Percentiles rank a stretch among this genome's conserved stretches.
Conservation (phyloP, 2,888 invertebrate species). For the Cephus runcator region DNA sequence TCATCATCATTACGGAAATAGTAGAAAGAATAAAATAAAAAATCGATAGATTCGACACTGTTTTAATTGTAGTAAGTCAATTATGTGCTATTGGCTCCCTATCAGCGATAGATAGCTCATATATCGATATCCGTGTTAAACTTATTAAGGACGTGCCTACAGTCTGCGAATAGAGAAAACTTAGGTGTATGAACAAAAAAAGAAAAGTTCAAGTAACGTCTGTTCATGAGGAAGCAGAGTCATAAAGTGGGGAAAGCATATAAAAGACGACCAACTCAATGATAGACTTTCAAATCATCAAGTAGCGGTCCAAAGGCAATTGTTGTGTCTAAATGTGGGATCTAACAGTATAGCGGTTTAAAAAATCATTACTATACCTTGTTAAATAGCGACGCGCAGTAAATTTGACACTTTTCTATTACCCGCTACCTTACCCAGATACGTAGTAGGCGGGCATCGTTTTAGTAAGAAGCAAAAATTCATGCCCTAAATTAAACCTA, state of each 20-base stretch:
- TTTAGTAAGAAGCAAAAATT: background rate
- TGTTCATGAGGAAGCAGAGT: background rate
- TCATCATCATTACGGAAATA: background rate
- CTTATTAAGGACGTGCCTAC: background rate
- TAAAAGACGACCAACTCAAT: constrained; percentile 39
- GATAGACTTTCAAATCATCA: constrained; percentile 27
- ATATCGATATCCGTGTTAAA: background rate
- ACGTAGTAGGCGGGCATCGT: background rate
- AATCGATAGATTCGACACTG: background rate
- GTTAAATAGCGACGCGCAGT: background rate
- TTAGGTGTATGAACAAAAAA: background rate
- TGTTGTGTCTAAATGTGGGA: background rate
- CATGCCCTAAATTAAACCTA: too few relatives aligned
- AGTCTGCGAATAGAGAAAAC: background rate
- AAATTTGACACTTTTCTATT: background rate
- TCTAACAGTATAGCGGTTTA: background rate
- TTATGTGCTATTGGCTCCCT: background rate
- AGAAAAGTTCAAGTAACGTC: constrained; percentile 9
- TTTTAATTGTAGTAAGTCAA: background rate
- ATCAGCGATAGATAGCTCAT: background rate
- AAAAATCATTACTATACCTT: background rate
- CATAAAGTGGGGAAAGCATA: constrained; percentile 38
- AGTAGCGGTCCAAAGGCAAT: constrained; percentile 1
- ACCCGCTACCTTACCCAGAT: background rate
- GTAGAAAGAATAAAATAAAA: background rate